Conservation (phyloP, 2,113 vertebrate species). For the Pseudorasbora parva region DNA sequence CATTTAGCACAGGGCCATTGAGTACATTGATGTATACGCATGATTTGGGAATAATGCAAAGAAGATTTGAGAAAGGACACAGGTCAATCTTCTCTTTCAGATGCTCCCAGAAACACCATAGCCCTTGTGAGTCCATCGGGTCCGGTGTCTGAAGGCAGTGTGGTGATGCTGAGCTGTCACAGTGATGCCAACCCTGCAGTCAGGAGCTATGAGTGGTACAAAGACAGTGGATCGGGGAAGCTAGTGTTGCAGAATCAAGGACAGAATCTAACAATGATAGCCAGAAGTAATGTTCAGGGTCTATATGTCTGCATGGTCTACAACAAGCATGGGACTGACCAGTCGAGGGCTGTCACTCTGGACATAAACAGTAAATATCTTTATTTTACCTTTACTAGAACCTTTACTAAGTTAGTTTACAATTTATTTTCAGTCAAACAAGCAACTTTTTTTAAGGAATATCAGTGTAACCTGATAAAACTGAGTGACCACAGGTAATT, state of each 20-base stretch:
- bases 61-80: background rate
- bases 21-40: background rate
- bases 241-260: background rate
- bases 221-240: background rate
- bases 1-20: too few species aligned
- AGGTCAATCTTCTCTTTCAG: slow-evolving; percentile 27
- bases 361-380: slow-evolving; percentile 21
- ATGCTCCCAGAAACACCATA: slow-evolving; percentile 28
- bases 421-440: background rate
- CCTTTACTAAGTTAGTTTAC: background rate
- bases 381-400: background rate
- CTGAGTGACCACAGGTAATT: background rate
- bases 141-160: slow-evolving; percentile 16
- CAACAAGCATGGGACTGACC: slow-evolving; percentile 10
- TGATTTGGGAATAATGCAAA: background rate
- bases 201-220: slow-evolving; percentile 51
- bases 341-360: slow-evolving; percentile 40
- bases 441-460: background rate
- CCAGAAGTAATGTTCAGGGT: background rate
- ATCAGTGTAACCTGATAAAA: background rate
- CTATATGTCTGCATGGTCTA: slow-evolving; percentile 55
- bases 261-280: slow-evolving; percentile 22
- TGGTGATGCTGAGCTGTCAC: slow-evolving; percentile 45
- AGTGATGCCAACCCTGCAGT: slow-evolving; percentile 58
- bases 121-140: background rate